Base-by-base conservation (phyloP, 35 echinoderm and acorn worm species). In the Ophiothrix spiculata region DNA sequence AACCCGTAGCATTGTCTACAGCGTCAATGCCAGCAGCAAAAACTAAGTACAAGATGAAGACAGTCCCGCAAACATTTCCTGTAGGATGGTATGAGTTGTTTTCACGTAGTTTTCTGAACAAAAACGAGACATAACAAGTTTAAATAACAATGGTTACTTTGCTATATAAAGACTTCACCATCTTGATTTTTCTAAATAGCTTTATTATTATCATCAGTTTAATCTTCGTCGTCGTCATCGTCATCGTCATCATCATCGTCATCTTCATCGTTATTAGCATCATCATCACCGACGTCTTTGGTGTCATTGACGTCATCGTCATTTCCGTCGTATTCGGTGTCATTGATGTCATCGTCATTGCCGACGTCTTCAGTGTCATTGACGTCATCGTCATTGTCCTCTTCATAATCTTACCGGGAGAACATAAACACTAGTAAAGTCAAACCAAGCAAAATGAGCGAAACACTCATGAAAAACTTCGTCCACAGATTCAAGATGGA, bases 21-120 rank as follows among this genome's bases (percentile, higher is more conserved):
- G 39, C 37, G 34, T 97, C 94, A 35, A 97, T 92, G 0, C 94
- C 94, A 34, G 63, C 79, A 17, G 92, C 76, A 49, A 97, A 92
- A 8, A 92, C 82, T 3, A 89, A 15, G 74, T 97, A 97, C 4
- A 97, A 86, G 39, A 82, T 38, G 4, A 97, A 79, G 2, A 97
- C 78, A 13, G 94, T 90, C 15, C 87, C 34, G 34, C 90, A 89
- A 29, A 92, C 83, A 63, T 88, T 84, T 42, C 89, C 38, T 21
- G 92, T 76, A 64, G 92, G 92, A 31, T 82, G 90, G 39, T 87
- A 77, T 17, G 91, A 87, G n/a, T 69, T 74, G 37, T 83, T 91
- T 17, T 54, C 77, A 77, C 94, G 90, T 32, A 97, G 80, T 39
- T 74, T 84, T 54, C 94, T 97, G 37, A 1, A 81, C n/a, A n/a